These are phyloP conservation scores for Drosophila subpulchrella DNA, from an alignment of 1,140 invertebrate species.

Conservation along the genomic window DNA sequence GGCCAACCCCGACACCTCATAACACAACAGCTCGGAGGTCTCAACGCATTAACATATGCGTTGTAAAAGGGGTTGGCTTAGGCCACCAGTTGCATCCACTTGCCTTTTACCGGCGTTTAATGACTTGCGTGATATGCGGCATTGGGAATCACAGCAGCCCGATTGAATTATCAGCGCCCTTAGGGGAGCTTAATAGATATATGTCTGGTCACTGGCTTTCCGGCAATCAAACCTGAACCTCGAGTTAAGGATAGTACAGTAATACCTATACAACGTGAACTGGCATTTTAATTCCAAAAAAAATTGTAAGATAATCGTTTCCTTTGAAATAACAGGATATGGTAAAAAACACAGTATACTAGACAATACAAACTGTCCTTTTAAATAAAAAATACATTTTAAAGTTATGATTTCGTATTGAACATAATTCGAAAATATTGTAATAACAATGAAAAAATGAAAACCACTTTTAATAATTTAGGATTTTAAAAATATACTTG, in stretches of 20 bases:
- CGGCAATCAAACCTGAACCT: slow-evolving; percentile 9
- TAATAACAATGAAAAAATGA: too few relatives aligned
- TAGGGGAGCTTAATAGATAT: slow-evolving; percentile 23
- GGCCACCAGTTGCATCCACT: slow-evolving; percentile 25
- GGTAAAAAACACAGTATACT: too few relatives aligned
- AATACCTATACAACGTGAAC: neutral
- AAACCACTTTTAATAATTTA: too few relatives aligned
- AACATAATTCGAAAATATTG: too few relatives aligned
- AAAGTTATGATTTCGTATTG: too few relatives aligned
- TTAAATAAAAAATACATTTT: too few relatives aligned
- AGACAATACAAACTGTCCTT: too few relatives aligned
- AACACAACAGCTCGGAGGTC: slow-evolving; percentile 11
- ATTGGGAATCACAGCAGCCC: slow-evolving; percentile 36
- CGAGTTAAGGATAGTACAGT: neutral
- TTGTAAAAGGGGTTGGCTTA: slow-evolving; percentile 25
- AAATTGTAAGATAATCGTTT: neutral
- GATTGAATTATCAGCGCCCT: slow-evolving; percentile 16
- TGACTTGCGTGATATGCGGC: slow-evolving; percentile 37
- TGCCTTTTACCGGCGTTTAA: slow-evolving; percentile 1
- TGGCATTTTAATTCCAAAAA: neutral
- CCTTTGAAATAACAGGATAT: neutral
- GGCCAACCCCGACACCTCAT: slow-evolving; percentile 6
- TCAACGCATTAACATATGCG: slow-evolving; percentile 26
- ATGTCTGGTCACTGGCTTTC: slow-evolving; percentile 8
- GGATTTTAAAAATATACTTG: too few relatives aligned